Percentiles rank a stretch among this genome's conserved stretches.
Evolutionary conservation across 2,113 vertebrate species (phyloP).

Genomic region (Rutilus rutilus): DNA sequence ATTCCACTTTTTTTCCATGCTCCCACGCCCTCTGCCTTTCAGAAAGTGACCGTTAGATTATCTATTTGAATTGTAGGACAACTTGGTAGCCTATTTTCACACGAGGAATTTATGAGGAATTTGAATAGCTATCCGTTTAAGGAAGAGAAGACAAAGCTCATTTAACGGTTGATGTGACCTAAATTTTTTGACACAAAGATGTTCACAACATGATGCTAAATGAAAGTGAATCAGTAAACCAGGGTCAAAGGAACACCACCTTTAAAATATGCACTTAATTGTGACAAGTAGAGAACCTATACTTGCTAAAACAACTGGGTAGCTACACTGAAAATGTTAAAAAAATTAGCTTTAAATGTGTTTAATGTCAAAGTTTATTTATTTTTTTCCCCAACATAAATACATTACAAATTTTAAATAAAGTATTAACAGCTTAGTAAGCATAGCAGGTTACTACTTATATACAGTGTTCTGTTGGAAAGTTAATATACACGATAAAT

Average conservation of each 20-base stretch:
- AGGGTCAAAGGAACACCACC: background rate
- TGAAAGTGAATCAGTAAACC: background rate
- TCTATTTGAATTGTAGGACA: conserved; percentile 50
- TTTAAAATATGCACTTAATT: background rate
- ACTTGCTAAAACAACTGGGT: background rate
- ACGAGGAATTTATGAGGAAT: conserved; percentile 10
- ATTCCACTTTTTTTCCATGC: conserved; percentile 40
- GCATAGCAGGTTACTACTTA: background rate
- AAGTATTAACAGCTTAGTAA: too few species aligned
- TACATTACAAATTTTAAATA: too few species aligned
- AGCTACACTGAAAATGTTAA: background rate
- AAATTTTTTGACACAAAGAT: background rate
- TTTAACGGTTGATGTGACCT: background rate
- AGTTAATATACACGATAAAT: background rate
- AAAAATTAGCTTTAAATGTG: too few species aligned
- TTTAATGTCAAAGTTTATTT: background rate
- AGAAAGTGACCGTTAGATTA: conserved; percentile 66
- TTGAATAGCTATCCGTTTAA: background rate
- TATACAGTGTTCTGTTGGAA: background rate
- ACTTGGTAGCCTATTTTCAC: conserved; percentile 53
- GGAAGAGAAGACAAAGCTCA: conserved; percentile 38
- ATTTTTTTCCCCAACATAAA: background rate
- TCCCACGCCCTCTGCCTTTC: conserved; percentile 5
- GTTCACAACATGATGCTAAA: background rate
- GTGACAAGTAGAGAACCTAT: background rate